phyloP scores from a whole-genome alignment of 2,113 vertebrate species.

The Meles meles region DNA sequence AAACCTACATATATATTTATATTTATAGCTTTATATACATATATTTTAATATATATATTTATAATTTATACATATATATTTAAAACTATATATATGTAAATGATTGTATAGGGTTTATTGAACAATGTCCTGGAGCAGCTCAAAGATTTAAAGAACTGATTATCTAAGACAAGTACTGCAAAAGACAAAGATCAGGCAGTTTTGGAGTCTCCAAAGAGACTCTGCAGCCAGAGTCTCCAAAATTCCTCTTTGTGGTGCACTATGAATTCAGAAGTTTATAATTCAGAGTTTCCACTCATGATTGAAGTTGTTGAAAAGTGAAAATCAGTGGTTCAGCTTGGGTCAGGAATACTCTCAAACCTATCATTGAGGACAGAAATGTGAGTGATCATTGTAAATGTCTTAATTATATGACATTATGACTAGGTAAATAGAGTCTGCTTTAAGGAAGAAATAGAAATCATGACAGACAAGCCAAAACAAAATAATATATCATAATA shows the following conservation, averaged over 20 bases:
- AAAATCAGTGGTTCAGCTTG: background rate
- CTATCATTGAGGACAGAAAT: background rate
- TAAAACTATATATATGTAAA: background rate
- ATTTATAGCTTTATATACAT: background rate
- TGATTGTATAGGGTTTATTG: background rate
- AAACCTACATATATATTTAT: too few species aligned
- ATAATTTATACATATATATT: too few species aligned
- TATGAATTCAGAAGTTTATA: background rate
- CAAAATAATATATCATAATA: background rate
- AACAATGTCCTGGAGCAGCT: background rate
- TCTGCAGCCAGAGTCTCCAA: too few species aligned
- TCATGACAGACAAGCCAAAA: too few species aligned
- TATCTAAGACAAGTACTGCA: background rate
- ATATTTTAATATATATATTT: too few species aligned
- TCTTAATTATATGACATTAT: background rate
- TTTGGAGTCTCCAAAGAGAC: background rate
- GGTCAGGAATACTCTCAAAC: background rate
- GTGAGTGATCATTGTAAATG: background rate
- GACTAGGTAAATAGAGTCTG: background rate
- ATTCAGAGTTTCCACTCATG: too few species aligned
- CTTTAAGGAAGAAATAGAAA: background rate
- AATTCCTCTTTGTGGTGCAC: background rate
- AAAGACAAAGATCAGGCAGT: background rate
- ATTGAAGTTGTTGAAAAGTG: background rate
- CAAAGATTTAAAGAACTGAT: background rate